phyloP scores from a whole-genome alignment of 2,797 vertebrate species.

The Pangasius mekongensis region DNA sequence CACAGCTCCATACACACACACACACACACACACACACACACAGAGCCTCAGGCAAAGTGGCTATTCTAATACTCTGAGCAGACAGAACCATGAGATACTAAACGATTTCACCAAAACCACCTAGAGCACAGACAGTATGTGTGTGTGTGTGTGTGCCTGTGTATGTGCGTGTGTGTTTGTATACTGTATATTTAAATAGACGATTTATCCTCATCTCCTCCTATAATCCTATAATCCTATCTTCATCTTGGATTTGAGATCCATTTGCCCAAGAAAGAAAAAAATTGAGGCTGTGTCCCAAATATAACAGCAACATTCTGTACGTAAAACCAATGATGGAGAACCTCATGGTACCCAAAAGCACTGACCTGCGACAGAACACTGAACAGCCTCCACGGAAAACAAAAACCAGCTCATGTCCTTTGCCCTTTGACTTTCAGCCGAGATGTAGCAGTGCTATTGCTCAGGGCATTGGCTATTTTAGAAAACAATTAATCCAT shows the following conservation, averaged over 20 bases:
- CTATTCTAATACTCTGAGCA: constrained; percentile 16
- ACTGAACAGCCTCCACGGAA: neutral
- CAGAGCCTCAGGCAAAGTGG: constrained; percentile 13
- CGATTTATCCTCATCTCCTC: neutral
- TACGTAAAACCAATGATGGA: neutral
- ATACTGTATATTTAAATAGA: neutral
- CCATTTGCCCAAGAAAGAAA: neutral
- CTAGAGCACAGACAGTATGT: neutral
- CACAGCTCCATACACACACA: neutral
- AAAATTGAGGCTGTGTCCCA: neutral
- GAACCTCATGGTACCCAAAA: neutral
- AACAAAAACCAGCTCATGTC: neutral
- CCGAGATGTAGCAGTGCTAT: neutral
- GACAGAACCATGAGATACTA: constrained; percentile 20
- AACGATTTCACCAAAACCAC: constrained; percentile 20
- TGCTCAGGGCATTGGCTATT: neutral
- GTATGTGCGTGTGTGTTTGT: neutral
- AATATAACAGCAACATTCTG: neutral
- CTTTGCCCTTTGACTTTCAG: neutral
- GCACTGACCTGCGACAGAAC: neutral
- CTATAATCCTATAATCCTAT: too few relatives aligned
- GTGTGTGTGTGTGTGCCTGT: constrained; percentile 32
- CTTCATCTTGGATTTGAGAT: neutral
- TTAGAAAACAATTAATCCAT: neutral
- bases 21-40: constrained; percentile 14